A percentile compares a stretch with the other conserved stretches of the same genome.
Conservation (phyloP, 2,113 vertebrate species). For the Nanger granti region DNA sequence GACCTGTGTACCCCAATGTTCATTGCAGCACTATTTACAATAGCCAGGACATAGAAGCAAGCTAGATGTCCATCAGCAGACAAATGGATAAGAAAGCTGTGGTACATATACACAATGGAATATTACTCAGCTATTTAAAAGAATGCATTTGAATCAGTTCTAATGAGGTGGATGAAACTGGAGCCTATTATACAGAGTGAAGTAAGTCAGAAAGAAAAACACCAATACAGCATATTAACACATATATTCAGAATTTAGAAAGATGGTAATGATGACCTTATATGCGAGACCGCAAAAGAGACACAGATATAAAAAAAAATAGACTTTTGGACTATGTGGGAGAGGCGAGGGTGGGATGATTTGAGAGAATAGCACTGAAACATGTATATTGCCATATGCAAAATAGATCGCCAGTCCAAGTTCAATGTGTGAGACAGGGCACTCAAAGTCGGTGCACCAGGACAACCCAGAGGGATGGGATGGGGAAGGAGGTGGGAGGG, state of each 20-base stretch:
- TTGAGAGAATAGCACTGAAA: neutral
- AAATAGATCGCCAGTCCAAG: neutral
- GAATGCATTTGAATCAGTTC: neutral
- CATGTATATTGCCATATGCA: neutral
- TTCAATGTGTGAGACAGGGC: fast-evolving
- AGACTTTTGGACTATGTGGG: neutral
- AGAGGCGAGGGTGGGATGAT: neutral
- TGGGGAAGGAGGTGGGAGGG: neutral
- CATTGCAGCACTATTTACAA: neutral
- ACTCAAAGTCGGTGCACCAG: fast-evolving
- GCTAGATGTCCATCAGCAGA: neutral
- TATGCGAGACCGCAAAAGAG: neutral
- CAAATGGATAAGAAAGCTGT: neutral
- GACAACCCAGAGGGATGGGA: neutral
- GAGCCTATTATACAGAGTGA: neutral
- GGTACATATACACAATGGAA: neutral
- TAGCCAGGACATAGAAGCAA: neutral
- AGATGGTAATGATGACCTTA: neutral
- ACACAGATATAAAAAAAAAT: neutral
- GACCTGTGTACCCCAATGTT: neutral
- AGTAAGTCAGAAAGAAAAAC: neutral
- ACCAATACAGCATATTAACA: neutral
- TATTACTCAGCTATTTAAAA: neutral
- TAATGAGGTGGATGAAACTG: neutral
- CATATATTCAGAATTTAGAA: neutral